A percentile compares a stretch with the other conserved stretches of the same genome.
Conservation (phyloP, 2,113 vertebrate genomes). For the Chaetura pelagica region DNA sequence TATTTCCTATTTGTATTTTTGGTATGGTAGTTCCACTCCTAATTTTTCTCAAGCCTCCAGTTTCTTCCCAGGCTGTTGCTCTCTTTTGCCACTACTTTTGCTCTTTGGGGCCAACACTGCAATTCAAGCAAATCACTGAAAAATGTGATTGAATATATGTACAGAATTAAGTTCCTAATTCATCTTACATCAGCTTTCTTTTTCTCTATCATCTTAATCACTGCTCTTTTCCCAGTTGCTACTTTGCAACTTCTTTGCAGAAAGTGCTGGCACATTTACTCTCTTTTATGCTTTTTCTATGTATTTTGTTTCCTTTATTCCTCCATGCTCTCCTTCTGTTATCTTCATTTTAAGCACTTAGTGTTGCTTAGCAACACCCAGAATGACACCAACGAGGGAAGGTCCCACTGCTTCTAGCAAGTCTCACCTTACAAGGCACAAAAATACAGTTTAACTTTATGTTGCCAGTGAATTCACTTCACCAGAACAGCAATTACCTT, state of each 20-base stretch:
- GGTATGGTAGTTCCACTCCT: background rate
- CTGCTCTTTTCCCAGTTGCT: background rate
- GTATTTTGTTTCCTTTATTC: background rate
- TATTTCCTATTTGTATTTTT: background rate
- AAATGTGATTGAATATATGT: background rate
- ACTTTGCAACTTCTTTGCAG: background rate
- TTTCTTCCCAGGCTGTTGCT: background rate
- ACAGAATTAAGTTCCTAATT: background rate
- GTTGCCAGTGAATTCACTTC: background rate
- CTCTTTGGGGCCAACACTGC: background rate
- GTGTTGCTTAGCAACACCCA: slow-evolving; percentile 57
- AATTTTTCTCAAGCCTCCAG: background rate
- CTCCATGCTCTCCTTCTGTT: background rate
- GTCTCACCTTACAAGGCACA: background rate
- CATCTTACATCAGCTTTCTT: background rate
- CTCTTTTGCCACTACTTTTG: background rate
- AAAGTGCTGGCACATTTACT: background rate
- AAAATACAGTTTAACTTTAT: background rate
- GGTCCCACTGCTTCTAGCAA: background rate
- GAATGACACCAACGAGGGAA: slow-evolving; percentile 17
- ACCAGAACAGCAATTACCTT: background rate
- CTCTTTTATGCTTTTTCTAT: background rate
- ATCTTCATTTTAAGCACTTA: background rate
- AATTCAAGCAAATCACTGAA: background rate
- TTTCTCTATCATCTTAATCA: background rate